These are phyloP conservation scores for Crotophaga sulcirostris DNA, from an alignment of 2,113 vertebrate genomes.

Conservation along the genomic window DNA sequence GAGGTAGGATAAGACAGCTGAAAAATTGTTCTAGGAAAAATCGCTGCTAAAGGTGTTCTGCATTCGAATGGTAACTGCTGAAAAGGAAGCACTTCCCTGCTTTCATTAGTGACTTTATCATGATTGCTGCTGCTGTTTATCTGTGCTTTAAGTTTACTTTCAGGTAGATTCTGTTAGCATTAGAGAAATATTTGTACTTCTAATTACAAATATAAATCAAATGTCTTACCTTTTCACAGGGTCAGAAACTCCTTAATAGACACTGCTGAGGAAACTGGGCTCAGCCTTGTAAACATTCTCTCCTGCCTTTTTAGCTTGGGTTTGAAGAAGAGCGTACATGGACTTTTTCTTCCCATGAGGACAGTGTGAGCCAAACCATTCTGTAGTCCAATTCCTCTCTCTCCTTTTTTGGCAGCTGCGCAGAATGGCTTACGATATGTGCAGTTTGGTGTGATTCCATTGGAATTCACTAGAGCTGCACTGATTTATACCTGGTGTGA, in stretches of 20 bases:
- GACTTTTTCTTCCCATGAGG: conserved; percentile 15
- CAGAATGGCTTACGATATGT: not conserved
- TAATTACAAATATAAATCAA: not conserved
- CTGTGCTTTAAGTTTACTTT: not conserved
- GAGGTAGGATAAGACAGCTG: not conserved
- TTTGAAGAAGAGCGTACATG: not conserved
- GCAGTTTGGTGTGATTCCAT: conserved; percentile 10
- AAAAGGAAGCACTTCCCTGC: not conserved
- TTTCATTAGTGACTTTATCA: not conserved
- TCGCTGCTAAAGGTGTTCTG: not conserved
- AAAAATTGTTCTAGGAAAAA: not conserved
- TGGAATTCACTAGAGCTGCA: conserved; percentile 29
- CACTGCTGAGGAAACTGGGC: not conserved
- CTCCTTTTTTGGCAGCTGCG: not conserved
- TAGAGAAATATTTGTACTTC: not conserved
- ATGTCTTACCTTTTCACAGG: not conserved
- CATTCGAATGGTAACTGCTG: not conserved
- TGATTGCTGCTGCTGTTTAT: not conserved
- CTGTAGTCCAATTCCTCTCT: not conserved
- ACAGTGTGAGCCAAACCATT: not conserved
- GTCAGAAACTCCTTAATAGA: not conserved
- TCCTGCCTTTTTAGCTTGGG: not conserved
- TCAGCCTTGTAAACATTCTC: not conserved
- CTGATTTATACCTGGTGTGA: conserved; percentile 47
- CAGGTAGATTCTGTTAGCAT: not conserved